These are phyloP conservation scores for Gastrophysa polygoni DNA, from an alignment of 2,888 invertebrate genomes.

Conservation along the genomic window DNA sequence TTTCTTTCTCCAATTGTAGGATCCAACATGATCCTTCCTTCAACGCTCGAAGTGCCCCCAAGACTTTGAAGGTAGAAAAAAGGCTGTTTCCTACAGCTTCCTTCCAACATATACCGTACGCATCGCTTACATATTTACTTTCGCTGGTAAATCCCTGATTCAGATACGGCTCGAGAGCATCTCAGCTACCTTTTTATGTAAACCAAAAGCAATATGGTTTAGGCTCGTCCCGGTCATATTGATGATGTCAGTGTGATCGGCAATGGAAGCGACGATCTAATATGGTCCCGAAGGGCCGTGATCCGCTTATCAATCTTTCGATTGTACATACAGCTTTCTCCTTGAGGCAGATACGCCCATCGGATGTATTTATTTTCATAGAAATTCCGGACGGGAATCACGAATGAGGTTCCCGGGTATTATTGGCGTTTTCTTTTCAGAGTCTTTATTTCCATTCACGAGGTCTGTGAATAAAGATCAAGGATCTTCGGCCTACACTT, in stretches of 20 bases:
- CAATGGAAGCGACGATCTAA: slow-evolving; percentile 48
- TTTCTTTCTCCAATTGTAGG: too few relatives aligned
- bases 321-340: slow-evolving; percentile 32
- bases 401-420: slow-evolving; percentile 24
- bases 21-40: too few relatives aligned
- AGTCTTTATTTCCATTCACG: slow-evolving; percentile 21
- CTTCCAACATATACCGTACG: too few relatives aligned
- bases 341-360: slow-evolving; percentile 25
- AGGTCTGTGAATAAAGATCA: slow-evolving; percentile 8
- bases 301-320: slow-evolving; percentile 42
- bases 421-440: slow-evolving; percentile 26
- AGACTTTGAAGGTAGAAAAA: too few relatives aligned
- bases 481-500: too few relatives aligned
- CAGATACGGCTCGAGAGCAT: slow-evolving; percentile 37
- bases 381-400: slow-evolving; percentile 37
- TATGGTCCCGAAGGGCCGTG: slow-evolving; percentile 43
- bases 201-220: slow-evolving; percentile 50
- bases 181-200: slow-evolving; percentile 42
- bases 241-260: slow-evolving; percentile 49
- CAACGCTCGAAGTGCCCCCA: too few relatives aligned
- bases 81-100: too few relatives aligned
- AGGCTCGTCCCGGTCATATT: slow-evolving; percentile 49
- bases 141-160: slow-evolving; percentile 21
- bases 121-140: not conserved
- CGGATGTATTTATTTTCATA: slow-evolving; percentile 36